Evolutionary conservation across 2,888 invertebrate genomes (phyloP).

Genomic region (Philereme vetulata): DNA sequence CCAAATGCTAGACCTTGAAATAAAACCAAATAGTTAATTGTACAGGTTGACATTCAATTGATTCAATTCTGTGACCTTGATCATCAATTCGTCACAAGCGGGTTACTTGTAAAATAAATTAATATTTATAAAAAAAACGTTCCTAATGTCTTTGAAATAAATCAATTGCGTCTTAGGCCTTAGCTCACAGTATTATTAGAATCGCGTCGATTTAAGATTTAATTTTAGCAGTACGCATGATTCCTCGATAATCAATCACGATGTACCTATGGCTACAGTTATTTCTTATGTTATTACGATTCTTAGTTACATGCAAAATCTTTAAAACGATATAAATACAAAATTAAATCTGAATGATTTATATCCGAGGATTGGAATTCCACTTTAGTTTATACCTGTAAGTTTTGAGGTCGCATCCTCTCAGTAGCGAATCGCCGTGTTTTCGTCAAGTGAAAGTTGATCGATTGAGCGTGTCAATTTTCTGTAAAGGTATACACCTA

Average conservation of each 20-base stretch:
- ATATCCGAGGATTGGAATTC: constrained; percentile 37
- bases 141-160: not conserved
- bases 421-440: constrained; percentile 53
- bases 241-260: constrained; percentile 18
- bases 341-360: constrained; percentile 32
- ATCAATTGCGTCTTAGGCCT: constrained; percentile 4
- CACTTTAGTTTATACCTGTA: constrained; percentile 42
- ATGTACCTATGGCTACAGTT: constrained; percentile 27
- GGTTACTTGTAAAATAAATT: too few species aligned
- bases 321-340: constrained; percentile 25
- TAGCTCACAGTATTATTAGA: constrained; percentile 5
- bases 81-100: too few species aligned
- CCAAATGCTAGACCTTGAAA: constrained; percentile 14
- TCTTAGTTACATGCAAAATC: constrained; percentile 14
- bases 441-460: constrained; percentile 62
- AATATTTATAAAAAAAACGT: not conserved
- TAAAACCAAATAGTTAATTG: not conserved
- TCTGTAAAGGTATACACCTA: constrained; percentile 38
- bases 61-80: too few species aligned
- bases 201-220: constrained; percentile 4
- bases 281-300: constrained; percentile 24
- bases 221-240: constrained; percentile 12
- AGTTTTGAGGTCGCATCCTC: constrained; percentile 52
- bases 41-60: too few species aligned
- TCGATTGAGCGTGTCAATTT: constrained; percentile 49